These are phyloP conservation scores for Poecilia gillii DNA, from an alignment of 2,797 vertebrate genomes.

Conservation along the genomic window DNA sequence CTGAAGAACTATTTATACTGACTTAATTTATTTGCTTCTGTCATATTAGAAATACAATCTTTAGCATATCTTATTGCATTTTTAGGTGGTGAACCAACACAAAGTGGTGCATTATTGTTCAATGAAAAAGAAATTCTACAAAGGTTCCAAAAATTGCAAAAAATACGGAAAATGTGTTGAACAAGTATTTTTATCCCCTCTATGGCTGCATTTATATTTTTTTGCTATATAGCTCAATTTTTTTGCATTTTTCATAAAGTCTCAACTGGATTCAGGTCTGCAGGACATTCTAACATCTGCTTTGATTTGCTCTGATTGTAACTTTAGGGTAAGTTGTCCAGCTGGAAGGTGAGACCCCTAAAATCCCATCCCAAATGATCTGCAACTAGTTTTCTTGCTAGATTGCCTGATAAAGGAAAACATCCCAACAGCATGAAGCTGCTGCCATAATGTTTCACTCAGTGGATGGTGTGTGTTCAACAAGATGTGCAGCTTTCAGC, in stretches of 20 bases:
- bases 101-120: neutral
- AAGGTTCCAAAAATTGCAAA: neutral
- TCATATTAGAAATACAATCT: neutral
- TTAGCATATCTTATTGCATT: neutral
- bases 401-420: neutral
- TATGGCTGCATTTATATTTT: neutral
- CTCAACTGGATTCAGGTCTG: neutral
- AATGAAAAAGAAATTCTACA: neutral
- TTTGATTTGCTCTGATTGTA: neutral
- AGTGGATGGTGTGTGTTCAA: neutral
- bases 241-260: neutral
- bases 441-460: neutral
- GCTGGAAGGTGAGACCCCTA: neutral
- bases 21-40: neutral
- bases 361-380: neutral
- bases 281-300: neutral
- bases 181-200: neutral
- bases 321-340: neutral
- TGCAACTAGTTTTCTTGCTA: neutral
- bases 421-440: neutral
- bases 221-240: neutral
- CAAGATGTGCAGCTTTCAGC: neutral
- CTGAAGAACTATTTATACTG: neutral
- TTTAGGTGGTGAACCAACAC: neutral
- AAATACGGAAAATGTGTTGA: neutral